Evolutionary conservation across 2,888 invertebrate genomes (phyloP), one percentile per base, ranked within the genome.

Genomic region (Blastobasis adustella): DNA sequence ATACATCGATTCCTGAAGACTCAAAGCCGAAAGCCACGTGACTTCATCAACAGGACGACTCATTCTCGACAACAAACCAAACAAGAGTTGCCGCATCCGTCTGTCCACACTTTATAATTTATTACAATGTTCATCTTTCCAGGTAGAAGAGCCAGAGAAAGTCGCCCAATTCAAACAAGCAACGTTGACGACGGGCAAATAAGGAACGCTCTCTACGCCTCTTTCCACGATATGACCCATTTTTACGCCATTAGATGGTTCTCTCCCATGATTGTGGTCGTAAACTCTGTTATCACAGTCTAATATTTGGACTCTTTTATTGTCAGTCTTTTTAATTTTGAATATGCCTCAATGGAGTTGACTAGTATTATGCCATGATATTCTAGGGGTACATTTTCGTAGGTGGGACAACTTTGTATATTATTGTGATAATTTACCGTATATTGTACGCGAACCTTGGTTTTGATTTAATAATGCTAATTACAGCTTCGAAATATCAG

Each of bases 221-320:
- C 69, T 59, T 71, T 72, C 66, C 59, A 67, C 66, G 70, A 72
- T 71, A 73, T 78, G 78, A 76, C 75, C 81, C 73, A 82, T 80
- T 84, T 81, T 76, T 70, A 74, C 68, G 63, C 65, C 71, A 73
- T 72, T 76, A 79, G 79, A 74, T 79, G 73, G 76, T 78, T 74
- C 71, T 73, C 71, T 67, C 62, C 67, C 69, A 65, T 69, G 59
- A 63, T 66, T 64, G 60, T 56, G 58, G 55, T 61, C 62, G 65
- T 75, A 71, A 73, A 73, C 63, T 66, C 68, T 70, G 73, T 79
- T 79, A 82, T 82, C 81, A 69, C 71, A 63, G 72, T 68, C 70
- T 76, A 82, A 82, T 82, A 79, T 84, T 82, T 80, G 71, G 65
- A 60, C 61, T 67, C 70, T 77, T 77, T 80, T 79, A 76, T 76